Base-by-base conservation (phyloP, 2,797 vertebrate genomes). In the Danio tinwini region DNA sequence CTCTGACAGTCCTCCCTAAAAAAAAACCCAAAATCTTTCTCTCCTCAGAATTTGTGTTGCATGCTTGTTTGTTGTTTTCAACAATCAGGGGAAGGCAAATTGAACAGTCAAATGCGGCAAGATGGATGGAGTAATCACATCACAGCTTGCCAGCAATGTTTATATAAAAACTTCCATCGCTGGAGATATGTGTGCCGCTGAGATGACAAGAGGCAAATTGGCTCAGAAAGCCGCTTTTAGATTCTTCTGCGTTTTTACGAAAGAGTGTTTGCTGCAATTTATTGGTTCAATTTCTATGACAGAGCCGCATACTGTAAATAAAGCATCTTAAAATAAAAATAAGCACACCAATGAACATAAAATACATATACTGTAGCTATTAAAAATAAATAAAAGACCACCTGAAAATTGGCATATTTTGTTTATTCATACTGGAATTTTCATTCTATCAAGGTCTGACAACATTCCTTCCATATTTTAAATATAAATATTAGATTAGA, bases 81-180 rank as follows among this genome's bases (percentile, higher is more conserved):
- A 56, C 1, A 70, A 70, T 78, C 56, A 61, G 29, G 40, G 63
- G 45, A 70, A 70, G 37, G 37, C 3, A 2, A 65, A 73, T 56
- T 65, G 78, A 73, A 63, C 78, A 64, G 69, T 79, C 49, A 80
- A 65, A 80, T 16, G 19, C 4, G 50, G 11, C 40, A 80, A 73
- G 78, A 80, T 73, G 68, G 68, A 71, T 79, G 58, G 47, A 5
- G 58, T 69, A 72, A 72, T 79, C 58, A 72, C 68, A 64, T 71
- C 68, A 79, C 77, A 72, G 59, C 69, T 72, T 80, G 77, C 78
- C 59, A 56, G 61, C 5, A 64, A 47, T 80, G 29, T 80, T 80
- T 80, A 29, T 53, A 71, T 62, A 71, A 71, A 78, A 78, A 44
- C 65, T 52, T 59, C 21, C 53, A 67, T 70, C 12, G 67, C 76